Base-by-base conservation (phyloP, 1,140 invertebrate species). In the Halotydeus destructor region DNA sequence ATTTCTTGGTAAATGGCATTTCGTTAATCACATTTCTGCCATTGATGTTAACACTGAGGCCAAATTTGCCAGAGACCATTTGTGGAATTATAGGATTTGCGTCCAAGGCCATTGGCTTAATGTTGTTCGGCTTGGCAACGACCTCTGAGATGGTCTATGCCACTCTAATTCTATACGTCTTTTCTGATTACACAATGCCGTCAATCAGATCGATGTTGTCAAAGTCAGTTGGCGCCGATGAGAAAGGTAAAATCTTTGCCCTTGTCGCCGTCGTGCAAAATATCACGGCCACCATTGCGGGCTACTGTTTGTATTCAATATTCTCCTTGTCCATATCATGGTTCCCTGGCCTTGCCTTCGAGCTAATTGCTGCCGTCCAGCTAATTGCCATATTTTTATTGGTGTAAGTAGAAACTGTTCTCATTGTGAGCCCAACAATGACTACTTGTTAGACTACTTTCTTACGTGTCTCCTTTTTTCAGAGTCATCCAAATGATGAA, bases 181-280 rank as follows among this genome's bases (percentile, higher is more conserved):
- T 64, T 34, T 57, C 57, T 43, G 61, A 62, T 12, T 62, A 63
- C 50, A 54, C 57, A 32, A 56, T 66, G 14, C 62, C 64, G 21
- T 57, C 57, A 3, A 46, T 64, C 3, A 45, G 65, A 23, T 58
- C 64, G 5, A 50, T 62, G 23, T 48, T 63, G 18, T 65, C 64
- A 3, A 61, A 60, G 44, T 50, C 63, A 38, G 61, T 67, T 0
- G 48, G 54, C 14, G 40, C 48, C 8, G 51, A 59, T 50, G 65
- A 67, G 50, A 60, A 61, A 54, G 63, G 64, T 60, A 51, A 53
- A 48, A 48, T 65, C 28, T 66, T 66, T 54, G 57, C 60, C 5
- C 54, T 62, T 41, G 48, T 65, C 9, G 60, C 61, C 14, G 52
- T 54, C 11, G 47, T 58, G 33, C 61, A 64, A 47, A 62, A 60